Percentiles rank a stretch among this genome's conserved stretches.
Conservation (phyloP, 2,113 vertebrate genomes). For the Periophthalmus modestus region DNA sequence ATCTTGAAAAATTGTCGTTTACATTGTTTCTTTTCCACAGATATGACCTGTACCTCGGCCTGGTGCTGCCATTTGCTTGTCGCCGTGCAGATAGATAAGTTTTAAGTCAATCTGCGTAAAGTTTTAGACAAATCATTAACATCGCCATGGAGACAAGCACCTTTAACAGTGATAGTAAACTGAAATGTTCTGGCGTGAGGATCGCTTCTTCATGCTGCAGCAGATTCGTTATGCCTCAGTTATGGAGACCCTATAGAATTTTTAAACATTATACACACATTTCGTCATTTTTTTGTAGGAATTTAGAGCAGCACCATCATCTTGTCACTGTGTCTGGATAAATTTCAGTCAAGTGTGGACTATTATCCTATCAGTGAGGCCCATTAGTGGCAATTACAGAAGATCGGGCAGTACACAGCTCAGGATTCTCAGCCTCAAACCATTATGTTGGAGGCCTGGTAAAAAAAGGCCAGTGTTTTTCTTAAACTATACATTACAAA, state of each 20-base stretch:
- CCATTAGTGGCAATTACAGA: slow-evolving; percentile 33
- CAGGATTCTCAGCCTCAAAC: slow-evolving; percentile 38
- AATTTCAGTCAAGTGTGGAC: slow-evolving; percentile 12
- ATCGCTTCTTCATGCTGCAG: background rate
- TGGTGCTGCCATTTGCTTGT: no score
- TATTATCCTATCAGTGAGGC: slow-evolving; percentile 22
- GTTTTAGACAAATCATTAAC: no score
- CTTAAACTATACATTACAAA: no score
- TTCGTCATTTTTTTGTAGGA: background rate
- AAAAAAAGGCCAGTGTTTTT: slow-evolving; percentile 10
- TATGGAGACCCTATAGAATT: background rate
- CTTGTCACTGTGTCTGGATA: slow-evolving; percentile 5
- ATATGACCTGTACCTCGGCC: no score
- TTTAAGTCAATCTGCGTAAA: no score
- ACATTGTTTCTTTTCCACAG: no score
- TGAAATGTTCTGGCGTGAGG: background rate
- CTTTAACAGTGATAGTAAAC: background rate
- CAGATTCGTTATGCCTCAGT: background rate
- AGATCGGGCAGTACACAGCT: slow-evolving; percentile 16
- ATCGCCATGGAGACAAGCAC: no score
- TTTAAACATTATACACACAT: background rate
- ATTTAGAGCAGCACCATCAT: background rate
- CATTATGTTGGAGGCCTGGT: slow-evolving; percentile 31
- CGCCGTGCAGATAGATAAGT: no score
- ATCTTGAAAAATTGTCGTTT: no score